Conservation (phyloP, 2,113 vertebrate genomes). For the Cynoglossus semilaevis region DNA sequence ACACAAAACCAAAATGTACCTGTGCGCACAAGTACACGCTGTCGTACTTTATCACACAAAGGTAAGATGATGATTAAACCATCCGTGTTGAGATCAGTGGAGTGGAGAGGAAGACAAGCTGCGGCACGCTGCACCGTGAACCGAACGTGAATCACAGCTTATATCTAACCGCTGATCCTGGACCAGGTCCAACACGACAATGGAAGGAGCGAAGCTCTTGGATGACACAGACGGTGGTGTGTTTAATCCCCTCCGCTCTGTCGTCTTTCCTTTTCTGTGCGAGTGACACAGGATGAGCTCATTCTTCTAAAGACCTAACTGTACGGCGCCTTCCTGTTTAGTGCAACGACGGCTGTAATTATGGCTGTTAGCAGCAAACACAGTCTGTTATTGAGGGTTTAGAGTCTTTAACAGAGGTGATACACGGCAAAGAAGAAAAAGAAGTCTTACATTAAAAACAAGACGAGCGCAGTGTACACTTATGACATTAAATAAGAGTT, state of each 20-base stretch:
- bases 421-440: no score
- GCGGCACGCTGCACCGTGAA: slow-evolving; percentile 39
- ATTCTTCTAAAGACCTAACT: background rate
- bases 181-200: slow-evolving; percentile 13
- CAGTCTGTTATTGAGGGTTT: background rate
- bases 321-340: no score
- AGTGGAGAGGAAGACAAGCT: slow-evolving; percentile 39
- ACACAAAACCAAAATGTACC: slow-evolving; percentile 13
- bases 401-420: no score
- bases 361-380: no score
- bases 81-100: slow-evolving; percentile 2
- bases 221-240: no score
- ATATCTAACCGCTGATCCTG: slow-evolving; percentile 32
- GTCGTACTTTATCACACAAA: background rate
- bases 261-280: background rate
- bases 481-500: no score
- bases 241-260: background rate
- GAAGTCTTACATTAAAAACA: no score
- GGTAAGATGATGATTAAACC: slow-evolving; percentile 15
- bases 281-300: background rate
- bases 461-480: no score
- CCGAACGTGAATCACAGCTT: slow-evolving; percentile 30
- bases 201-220: no score
- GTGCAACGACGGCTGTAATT: background rate
- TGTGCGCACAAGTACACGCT: background rate